Evolutionary conservation across 2,797 vertebrate species (phyloP), one percentile per base, ranked within the genome.

Genomic region (Sylvilagus floridanus): DNA sequence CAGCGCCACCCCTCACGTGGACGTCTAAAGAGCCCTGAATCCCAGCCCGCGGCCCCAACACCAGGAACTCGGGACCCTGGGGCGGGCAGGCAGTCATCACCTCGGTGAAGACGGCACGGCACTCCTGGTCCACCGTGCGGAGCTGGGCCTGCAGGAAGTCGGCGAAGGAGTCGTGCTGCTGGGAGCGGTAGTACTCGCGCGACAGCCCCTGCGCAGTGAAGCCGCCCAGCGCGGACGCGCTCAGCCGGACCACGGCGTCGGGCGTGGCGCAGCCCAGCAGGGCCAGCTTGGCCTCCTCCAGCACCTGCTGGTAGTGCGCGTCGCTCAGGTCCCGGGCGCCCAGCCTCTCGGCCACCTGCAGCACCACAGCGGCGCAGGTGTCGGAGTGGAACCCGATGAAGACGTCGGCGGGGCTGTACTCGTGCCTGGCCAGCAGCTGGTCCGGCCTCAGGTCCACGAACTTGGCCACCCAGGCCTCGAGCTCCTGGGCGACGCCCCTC

Each of bases 361-460:
- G 98, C 89, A 99, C 97, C 93, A 99, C 98, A 0, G 99, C 99
- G n/a, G 99, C 99, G 7, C 99, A 99, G 0, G 99, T 98, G 69
- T 99, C 99, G 0, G 98, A 98, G 97, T 99, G 99, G 98, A 99
- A 99, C 91, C 99, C 99, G 65, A 99, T 98, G 84, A 99, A 99
- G 76, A 98, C 99, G 0, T 99, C 99, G 0, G 98, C 96, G 0
- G 99, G 98, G 28, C 94, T 72, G 95, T 99, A 99, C 0, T 88
- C 97, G 95, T 99, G 98, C 10, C 86, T 66, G 63, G 97, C 66
- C 10, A 88, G 26, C 21, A 96, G 95, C 19, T 76, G 86, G 12
- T 97, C 97, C 0, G 97, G 90, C 0, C 86, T 97, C 73, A 96
- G 97, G 0, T 96, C 52, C 1, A 97, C 69, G 84, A 99, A 99